Conservation (phyloP, 2,888 invertebrate species). For the Drosophila acutilabella region DNA sequence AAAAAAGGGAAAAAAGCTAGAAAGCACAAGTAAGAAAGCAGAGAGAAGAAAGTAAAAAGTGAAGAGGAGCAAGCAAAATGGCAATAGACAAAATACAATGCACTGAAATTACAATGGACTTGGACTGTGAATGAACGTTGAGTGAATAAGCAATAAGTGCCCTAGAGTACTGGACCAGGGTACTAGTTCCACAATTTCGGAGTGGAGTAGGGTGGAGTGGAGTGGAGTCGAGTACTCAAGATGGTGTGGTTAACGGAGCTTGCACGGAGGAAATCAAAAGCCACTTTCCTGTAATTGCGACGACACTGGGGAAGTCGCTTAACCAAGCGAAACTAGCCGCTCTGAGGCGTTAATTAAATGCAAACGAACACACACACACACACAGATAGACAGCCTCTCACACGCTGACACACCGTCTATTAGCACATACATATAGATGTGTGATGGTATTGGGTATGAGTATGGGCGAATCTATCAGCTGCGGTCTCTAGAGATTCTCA, state of each 20-base stretch:
- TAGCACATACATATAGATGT: not conserved
- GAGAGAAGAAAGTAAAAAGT: not conserved
- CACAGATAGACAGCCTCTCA: not conserved
- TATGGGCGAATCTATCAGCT: not conserved
- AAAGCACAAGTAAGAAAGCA: not conserved
- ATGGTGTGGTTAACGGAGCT: constrained; percentile 62
- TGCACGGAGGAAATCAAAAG: constrained; percentile 65
- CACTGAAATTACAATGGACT: constrained; percentile 46
- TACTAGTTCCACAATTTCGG: not conserved
- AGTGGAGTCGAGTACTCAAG: constrained; percentile 53
- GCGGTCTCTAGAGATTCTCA: no score
- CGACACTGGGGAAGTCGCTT: constrained; percentile 33
- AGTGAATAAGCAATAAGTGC: constrained; percentile 56
- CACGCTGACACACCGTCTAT: not conserved
- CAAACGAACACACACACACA: constrained; percentile 48
- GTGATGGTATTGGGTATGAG: not conserved
- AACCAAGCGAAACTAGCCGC: constrained; percentile 18
- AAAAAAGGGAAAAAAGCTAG: not conserved
- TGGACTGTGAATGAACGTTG: constrained; percentile 40
- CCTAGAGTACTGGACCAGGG: constrained; percentile 2
- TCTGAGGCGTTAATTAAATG: constrained; percentile 70
- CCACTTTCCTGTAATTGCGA: constrained; percentile 65
- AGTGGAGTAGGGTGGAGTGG: constrained; percentile 11
- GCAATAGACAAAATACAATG: constrained; percentile 61
- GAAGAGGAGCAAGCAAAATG: constrained; percentile 20